Base-by-base conservation (phyloP, 2,888 invertebrate genomes). In the Ommatoiulus sabulosus region DNA sequence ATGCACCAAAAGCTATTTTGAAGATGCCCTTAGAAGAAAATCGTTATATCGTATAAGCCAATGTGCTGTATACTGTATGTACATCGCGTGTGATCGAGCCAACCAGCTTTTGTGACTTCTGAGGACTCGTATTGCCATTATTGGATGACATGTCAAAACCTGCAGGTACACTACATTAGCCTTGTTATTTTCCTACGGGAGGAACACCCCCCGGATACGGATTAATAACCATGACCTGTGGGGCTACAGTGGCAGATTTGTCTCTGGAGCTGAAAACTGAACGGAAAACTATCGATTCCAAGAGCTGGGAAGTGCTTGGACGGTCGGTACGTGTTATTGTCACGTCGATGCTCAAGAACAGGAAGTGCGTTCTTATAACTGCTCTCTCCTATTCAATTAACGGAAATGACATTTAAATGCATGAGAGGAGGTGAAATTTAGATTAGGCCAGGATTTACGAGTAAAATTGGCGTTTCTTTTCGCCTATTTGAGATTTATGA, bases 341-440 rank as follows among this genome's bases (percentile, higher is more conserved):
- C 24, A 72, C 24, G 72, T 72, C 24, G 8, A n/a, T 6, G 20
- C 24, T 72, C 8, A 20, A n/a, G 8, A 24, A 72, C 20, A n/a
- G 17, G 24, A 72, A 72, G 24, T 72, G 24, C 7, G 24, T n/a
- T 72, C 8, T 10, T 6, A 8, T 8, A 72, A 10, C 72, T 24
- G 72, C 72, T 24, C 72, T 72, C 7, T 48, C 57, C 57, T 72
- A 15, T 72, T 72, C 72, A 72, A 72, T 72, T 72, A 72, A n/a
- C 20, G 72, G 72, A 24, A 72, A 72, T 24, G 72, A 72, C 72
- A 72, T 72, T 72, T 72, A 72, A 72, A 72, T 72, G 72, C 72
- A 72, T 72, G 72, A 72, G 24, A 72, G 72, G 72, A 72, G 72
- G 20, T 24, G 72, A 24, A 72, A 72, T 72, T 72, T 72, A 72